Percentiles rank a stretch among this genome's conserved stretches.
Evolutionary conservation across 2,797 vertebrate species (phyloP).

Genomic region (Lutra lutra): DNA sequence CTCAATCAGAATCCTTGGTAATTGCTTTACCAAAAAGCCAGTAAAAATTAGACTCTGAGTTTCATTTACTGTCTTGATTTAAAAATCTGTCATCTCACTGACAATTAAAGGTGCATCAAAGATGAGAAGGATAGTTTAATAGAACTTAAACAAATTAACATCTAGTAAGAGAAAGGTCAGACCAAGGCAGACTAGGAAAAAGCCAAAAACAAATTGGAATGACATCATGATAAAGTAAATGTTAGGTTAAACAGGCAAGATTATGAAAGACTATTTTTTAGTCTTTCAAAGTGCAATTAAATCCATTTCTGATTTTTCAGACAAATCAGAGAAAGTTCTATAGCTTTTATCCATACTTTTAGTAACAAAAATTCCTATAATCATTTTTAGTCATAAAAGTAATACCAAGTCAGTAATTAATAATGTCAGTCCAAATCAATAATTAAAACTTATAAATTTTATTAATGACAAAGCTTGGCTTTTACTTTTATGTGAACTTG

Average conservation of each 20-base stretch:
- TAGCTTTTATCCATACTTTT: not conserved
- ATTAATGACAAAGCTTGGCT: not conserved
- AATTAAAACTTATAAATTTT: not conserved
- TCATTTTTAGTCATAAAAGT: not conserved
- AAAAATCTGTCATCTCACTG: not conserved
- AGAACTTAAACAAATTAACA: not conserved
- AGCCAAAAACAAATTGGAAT: not conserved
- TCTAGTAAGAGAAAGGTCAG: not conserved
- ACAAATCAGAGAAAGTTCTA: not conserved
- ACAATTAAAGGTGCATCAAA: not conserved
- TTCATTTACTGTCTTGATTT: conserved; percentile 2
- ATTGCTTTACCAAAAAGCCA: not conserved
- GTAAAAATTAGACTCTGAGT: not conserved
- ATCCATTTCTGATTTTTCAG: not conserved
- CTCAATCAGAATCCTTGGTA: not conserved
- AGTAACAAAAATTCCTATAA: not conserved
- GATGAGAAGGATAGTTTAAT: not conserved
- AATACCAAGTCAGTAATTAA: not conserved
- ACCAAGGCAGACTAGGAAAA: not conserved
- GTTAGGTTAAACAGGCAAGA: not conserved
- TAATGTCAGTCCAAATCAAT: not conserved
- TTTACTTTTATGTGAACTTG: not conserved
- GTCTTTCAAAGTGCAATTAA: not conserved
- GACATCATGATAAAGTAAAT: not conserved
- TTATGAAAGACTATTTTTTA: not conserved